Evolutionary conservation across 35 echinoderm and acorn worm genomes (phyloP).

Genomic region (Apostichopus parvimensis): DNA sequence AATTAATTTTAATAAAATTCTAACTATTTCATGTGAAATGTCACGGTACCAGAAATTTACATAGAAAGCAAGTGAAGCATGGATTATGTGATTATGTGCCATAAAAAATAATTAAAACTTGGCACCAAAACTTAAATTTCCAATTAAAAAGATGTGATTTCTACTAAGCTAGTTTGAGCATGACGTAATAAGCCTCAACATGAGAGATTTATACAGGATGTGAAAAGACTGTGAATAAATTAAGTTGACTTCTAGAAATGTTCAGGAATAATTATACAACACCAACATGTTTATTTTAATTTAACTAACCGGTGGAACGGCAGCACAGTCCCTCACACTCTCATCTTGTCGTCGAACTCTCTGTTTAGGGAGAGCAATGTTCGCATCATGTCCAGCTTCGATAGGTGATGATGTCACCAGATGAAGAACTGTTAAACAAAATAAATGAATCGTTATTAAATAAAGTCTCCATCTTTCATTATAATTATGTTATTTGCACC

Average conservation of each 20-base stretch:
- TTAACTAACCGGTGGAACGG: neutral
- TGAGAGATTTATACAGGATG: neutral
- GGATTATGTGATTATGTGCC: too few relatives aligned
- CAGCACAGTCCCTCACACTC: neutral
- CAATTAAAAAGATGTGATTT: too few relatives aligned
- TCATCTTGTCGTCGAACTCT: conserved; percentile 9
- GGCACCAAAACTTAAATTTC: too few relatives aligned
- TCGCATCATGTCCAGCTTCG: neutral
- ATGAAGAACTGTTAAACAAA: neutral
- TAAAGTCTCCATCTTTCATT: too few relatives aligned
- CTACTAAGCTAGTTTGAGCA: too few relatives aligned
- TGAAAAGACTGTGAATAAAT: neutral
- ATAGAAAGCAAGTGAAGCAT: neutral
- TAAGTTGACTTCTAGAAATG: too few relatives aligned
- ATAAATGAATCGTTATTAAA: neutral
- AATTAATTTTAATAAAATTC: neutral
- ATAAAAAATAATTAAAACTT: too few relatives aligned
- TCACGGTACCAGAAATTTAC: neutral
- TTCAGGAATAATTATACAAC: neutral
- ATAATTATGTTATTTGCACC: too few relatives aligned
- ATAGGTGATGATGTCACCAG: conserved; percentile 5
- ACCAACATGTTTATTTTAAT: neutral
- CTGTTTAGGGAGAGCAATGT: neutral
- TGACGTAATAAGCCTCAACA: too few relatives aligned
- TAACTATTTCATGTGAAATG: neutral